Evolutionary conservation across 2,888 invertebrate genomes (phyloP).

Genomic region (Epsilonema sp.): DNA sequence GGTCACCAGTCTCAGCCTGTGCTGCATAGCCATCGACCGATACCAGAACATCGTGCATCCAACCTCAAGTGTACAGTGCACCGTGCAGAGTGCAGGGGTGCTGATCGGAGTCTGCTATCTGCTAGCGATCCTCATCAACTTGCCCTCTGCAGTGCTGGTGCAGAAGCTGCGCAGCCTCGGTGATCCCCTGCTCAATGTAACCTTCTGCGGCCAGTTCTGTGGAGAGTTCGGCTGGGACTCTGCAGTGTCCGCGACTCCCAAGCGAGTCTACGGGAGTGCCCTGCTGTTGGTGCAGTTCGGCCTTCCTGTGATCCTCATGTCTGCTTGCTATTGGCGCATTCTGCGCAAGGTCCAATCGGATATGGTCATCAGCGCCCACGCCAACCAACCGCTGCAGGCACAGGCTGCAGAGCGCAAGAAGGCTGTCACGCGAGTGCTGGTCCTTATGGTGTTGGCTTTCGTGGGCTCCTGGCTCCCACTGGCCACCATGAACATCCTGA

Average conservation of each 20-base stretch:
- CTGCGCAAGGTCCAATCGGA: background rate
- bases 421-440: conserved; percentile 20
- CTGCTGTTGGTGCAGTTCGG: background rate
- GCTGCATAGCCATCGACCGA: background rate
- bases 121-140: background rate
- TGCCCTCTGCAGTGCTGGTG: no score
- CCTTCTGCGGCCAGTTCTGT: background rate
- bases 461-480: conserved; percentile 24
- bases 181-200: no score
- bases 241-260: background rate
- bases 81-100: background rate
- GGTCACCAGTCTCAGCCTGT: background rate
- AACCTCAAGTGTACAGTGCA: no score
- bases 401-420: background rate
- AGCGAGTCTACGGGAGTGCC: background rate
- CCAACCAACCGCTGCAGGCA: background rate
- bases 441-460: conserved; percentile 24
- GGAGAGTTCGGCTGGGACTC: background rate
- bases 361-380: background rate
- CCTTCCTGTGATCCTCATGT: background rate
- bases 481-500: conserved; percentile 21
- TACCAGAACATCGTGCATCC: background rate
- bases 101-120: background rate
- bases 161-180: no score
- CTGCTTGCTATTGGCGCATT: background rate